phyloP scores from a whole-genome alignment of 92 coral and sea anemone genomes.

The Pocillopora meandrina region DNA sequence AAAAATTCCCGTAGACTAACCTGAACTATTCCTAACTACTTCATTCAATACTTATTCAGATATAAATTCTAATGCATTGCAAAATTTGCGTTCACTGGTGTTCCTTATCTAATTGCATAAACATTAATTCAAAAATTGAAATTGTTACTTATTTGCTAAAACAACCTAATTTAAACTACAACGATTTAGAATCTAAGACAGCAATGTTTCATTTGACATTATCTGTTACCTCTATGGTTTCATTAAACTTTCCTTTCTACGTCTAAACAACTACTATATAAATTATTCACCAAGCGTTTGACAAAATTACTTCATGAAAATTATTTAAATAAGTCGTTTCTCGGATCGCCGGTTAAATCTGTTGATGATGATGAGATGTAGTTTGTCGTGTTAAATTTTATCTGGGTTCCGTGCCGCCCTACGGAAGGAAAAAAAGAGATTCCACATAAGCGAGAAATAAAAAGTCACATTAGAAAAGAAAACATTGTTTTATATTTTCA shows the following conservation, averaged over 20 bases:
- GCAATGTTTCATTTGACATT: neutral
- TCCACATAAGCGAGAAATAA: neutral
- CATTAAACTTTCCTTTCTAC: too few species aligned
- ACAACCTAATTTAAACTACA: neutral
- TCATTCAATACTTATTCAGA: neutral
- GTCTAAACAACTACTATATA: constrained; percentile 12
- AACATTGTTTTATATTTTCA: neutral
- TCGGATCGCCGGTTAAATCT: neutral
- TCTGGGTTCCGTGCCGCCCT: constrained; percentile 47
- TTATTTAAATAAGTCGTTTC: neutral
- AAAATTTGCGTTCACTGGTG: neutral
- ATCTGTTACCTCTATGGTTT: neutral
- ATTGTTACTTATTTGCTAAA: constrained; percentile 1
- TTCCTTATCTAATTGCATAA: constrained; percentile 17
- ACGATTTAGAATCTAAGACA: neutral
- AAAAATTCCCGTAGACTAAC: neutral
- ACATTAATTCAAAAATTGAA: constrained; percentile 16
- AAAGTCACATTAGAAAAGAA: neutral
- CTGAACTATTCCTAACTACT: neutral
- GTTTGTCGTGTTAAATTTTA: constrained; percentile 23
- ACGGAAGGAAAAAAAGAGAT: neutral
- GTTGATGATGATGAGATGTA: neutral
- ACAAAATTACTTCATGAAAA: neutral
- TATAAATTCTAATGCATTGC: neutral
- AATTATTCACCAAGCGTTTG: constrained; percentile 6